These are phyloP conservation scores for Theropithecus gelada DNA, from an alignment of 2,113 vertebrate species.

Conservation along the genomic window DNA sequence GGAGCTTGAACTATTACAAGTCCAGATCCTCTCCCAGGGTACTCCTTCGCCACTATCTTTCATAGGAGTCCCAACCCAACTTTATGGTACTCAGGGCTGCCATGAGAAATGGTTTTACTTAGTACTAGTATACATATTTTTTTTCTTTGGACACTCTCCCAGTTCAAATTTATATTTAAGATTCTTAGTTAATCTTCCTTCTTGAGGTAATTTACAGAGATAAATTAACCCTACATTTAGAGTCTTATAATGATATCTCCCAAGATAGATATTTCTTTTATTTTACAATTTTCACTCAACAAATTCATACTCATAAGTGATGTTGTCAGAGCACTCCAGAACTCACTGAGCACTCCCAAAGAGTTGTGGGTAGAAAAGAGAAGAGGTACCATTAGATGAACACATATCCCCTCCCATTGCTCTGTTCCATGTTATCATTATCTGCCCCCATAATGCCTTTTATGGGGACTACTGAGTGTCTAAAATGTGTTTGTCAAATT, in stretches of 20 bases:
- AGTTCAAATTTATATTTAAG: not conserved
- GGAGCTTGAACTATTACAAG: not conserved
- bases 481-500: conserved; percentile 16
- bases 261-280: not conserved
- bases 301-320: not conserved
- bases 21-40: not conserved
- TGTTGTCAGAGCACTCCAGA: not conserved
- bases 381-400: not conserved
- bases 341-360: not conserved
- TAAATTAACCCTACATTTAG: not conserved
- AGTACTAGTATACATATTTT: not conserved
- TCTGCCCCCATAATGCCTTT: not conserved
- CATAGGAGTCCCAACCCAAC: not conserved
- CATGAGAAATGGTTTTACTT: not conserved
- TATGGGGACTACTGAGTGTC: not conserved
- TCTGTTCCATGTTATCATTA: not conserved
- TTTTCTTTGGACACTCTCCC: not conserved
- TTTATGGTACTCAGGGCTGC: not conserved
- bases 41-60: not conserved
- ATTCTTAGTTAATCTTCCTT: conserved; percentile 1
- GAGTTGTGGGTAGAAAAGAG: not conserved
- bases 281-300: not conserved
- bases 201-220: not conserved
- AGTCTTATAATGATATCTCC: not conserved
- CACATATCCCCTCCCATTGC: not conserved